Conservation (phyloP, 1,140 invertebrate genomes). For the Chelonus insularis region DNA sequence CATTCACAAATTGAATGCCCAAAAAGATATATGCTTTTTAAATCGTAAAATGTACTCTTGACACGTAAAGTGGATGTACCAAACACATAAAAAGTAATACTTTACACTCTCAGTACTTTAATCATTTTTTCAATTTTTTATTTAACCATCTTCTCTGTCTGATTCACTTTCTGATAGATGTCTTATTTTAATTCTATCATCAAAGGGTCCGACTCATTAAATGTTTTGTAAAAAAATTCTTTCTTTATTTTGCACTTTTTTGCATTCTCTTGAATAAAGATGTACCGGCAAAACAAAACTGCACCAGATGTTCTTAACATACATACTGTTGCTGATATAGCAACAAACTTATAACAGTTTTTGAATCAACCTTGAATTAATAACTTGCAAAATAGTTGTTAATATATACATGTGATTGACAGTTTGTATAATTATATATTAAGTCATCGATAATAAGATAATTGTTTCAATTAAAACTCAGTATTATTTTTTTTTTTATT, state of each 20-base stretch:
- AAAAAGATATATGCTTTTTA: slow-evolving; percentile 33
- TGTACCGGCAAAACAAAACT: slow-evolving; percentile 8
- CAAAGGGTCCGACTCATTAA: slow-evolving; percentile 19
- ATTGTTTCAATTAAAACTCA: too few relatives aligned
- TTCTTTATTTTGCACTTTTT: not conserved
- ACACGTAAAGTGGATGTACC: too few relatives aligned
- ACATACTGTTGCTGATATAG: not conserved
- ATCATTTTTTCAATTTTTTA: not conserved
- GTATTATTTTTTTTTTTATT: too few relatives aligned
- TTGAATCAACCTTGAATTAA: too few relatives aligned
- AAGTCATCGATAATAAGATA: too few relatives aligned
- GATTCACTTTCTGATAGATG: slow-evolving; percentile 23
- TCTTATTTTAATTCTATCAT: slow-evolving; percentile 29
- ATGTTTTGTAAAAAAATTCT: not conserved
- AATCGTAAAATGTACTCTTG: slow-evolving; percentile 32
- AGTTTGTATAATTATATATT: too few relatives aligned
- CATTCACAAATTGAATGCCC: slow-evolving; percentile 35
- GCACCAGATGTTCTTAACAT: slow-evolving; percentile 1
- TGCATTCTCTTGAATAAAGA: slow-evolving; percentile 2
- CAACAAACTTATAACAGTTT: too few relatives aligned
- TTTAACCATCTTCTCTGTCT: not conserved
- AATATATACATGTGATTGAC: too few relatives aligned
- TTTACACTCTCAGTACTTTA: too few relatives aligned
- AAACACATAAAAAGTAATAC: too few relatives aligned
- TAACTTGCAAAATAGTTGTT: too few relatives aligned